Evolutionary conservation across 2,113 vertebrate species (phyloP).

Genomic region (Todiramphus saurophagus): DNA sequence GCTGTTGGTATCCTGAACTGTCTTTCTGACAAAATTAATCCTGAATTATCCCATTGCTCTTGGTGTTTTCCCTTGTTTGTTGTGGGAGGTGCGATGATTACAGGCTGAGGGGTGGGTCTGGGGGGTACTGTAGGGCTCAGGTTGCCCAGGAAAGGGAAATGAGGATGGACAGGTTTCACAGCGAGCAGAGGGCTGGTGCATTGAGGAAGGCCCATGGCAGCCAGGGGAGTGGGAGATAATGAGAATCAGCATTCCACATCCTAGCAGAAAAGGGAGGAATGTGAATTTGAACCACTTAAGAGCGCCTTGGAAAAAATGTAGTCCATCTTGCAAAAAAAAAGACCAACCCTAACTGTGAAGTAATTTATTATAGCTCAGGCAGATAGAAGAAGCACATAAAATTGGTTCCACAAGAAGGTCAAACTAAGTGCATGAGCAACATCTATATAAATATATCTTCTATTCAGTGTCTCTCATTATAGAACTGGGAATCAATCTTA

Average conservation of each 20-base stretch:
- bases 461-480: not conserved
- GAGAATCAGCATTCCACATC: not conserved
- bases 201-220: not conserved
- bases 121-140: not conserved
- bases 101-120: not conserved
- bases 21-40: not conserved
- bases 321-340: not conserved
- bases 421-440: not conserved
- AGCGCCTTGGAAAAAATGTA: not conserved
- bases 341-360: not conserved
- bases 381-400: not conserved
- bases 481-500: not conserved
- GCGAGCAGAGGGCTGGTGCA: not conserved
- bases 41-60: not conserved
- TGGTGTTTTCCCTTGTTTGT: not conserved
- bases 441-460: not conserved
- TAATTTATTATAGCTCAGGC: conserved; percentile 42
- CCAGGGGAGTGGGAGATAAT: not conserved
- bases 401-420: not conserved
- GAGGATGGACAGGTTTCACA: not conserved
- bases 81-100: not conserved
- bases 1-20: not conserved
- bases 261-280: not conserved
- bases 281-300: not conserved
- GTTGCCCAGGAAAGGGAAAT: not conserved